phyloP scores from a whole-genome alignment of 2,113 vertebrate species.

The Micronycteris hirsuta region DNA sequence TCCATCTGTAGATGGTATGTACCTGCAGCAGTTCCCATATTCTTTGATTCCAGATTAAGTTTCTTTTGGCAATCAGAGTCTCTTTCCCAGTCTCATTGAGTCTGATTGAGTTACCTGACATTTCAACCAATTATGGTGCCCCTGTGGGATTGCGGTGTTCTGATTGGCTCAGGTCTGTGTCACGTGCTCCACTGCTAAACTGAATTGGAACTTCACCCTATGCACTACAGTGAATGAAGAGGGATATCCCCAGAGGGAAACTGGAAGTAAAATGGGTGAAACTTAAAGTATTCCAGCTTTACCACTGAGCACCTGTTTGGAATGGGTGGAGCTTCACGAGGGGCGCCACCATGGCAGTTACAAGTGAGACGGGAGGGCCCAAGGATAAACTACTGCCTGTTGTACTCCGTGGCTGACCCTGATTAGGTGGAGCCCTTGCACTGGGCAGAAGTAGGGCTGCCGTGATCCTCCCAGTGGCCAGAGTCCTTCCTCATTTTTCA shows the following conservation, averaged over 20 bases:
- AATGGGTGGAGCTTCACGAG: neutral
- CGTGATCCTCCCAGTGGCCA: neutral
- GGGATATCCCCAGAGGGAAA: neutral
- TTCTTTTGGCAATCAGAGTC: neutral
- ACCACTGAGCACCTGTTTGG: neutral
- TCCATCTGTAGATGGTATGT: neutral
- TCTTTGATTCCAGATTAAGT: neutral
- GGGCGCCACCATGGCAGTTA: accelerated
- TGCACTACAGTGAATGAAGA: neutral
- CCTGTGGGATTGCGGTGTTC: neutral
- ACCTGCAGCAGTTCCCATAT: neutral
- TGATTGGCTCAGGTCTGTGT: neutral
- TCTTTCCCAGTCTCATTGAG: neutral
- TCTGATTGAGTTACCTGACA: neutral
- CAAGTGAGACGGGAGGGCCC: neutral
- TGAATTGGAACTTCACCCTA: neutral
- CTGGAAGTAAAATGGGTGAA: neutral
- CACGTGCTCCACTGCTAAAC: neutral
- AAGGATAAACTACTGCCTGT: neutral
- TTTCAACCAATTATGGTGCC: neutral
- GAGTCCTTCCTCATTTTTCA: neutral
- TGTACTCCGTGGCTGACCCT: neutral
- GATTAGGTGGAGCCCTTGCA: neutral
- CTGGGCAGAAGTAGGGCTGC: neutral
- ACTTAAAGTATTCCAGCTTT: neutral